phyloP scores from a whole-genome alignment of 2,113 vertebrate genomes.

The Mus spicilegus region DNA sequence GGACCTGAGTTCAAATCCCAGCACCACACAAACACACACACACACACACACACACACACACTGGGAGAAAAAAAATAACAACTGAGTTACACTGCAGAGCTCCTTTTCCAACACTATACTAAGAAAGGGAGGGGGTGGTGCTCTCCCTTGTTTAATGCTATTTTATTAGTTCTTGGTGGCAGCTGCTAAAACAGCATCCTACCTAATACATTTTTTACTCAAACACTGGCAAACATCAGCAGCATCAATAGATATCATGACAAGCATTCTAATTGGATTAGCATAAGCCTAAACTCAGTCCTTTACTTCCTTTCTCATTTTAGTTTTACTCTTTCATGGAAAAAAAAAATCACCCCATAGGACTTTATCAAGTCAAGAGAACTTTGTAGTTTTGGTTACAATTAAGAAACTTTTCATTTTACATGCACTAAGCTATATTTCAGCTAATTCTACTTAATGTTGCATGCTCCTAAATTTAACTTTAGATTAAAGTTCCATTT shows the following conservation, averaged over 20 bases:
- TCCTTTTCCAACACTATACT: not conserved
- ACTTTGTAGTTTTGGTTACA: not conserved
- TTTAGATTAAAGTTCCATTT: slow-evolving; percentile 17
- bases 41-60: not conserved
- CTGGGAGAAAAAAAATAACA: not conserved
- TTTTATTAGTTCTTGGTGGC: slow-evolving; percentile 23
- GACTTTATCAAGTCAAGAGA: slow-evolving; percentile 30
- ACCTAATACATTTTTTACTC: not conserved
- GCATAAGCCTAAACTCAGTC: not conserved
- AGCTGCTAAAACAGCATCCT: not conserved
- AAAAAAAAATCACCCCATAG: not conserved
- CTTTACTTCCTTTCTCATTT: slow-evolving; percentile 52
- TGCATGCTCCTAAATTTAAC: slow-evolving; percentile 37
- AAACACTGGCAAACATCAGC: slow-evolving; percentile 41
- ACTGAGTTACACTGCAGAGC: not conserved
- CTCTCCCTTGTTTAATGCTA: not conserved
- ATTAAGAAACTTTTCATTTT: slow-evolving; percentile 42
- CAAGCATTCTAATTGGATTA: slow-evolving; percentile 72
- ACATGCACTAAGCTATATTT: not conserved
- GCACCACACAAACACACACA: not conserved
- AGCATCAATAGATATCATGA: not conserved
- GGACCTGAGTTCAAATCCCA: not conserved
- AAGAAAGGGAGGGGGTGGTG: not conserved
- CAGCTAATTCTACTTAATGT: slow-evolving; percentile 32
- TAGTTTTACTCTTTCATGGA: slow-evolving; percentile 33